phyloP scores from a whole-genome alignment of 2,888 invertebrate genomes.

The Digitonthophagus gazella region DNA sequence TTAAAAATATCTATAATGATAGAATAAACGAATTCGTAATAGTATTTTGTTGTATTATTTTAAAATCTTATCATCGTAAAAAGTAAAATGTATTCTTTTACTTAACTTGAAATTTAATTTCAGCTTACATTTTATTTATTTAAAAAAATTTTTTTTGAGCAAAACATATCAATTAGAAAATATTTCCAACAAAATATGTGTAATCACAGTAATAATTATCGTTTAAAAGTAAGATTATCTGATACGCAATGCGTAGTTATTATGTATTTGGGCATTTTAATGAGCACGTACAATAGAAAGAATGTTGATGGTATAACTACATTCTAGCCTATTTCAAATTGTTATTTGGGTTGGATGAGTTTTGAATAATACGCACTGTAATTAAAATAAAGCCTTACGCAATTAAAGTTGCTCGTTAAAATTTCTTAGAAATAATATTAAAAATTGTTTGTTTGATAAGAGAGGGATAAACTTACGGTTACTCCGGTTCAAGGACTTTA shows the following conservation, averaged over 20 bases:
- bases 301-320: neutral
- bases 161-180: neutral
- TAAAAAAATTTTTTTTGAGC: neutral
- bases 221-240: neutral
- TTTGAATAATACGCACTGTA: neutral
- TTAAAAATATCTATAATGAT: slow-evolving; percentile 27
- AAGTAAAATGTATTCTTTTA: neutral
- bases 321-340: neutral
- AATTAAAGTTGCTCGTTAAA: neutral
- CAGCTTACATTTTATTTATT: neutral
- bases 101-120: no score
- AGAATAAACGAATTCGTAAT: slow-evolving; percentile 21
- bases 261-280: neutral
- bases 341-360: neutral
- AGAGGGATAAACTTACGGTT: neutral
- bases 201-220: neutral
- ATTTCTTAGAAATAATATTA: neutral
- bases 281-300: neutral
- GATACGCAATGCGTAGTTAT: neutral
- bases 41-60: neutral
- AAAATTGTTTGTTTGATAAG: neutral
- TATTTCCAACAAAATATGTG: neutral
- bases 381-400: neutral
- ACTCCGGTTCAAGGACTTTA: neutral
- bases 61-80: neutral